phyloP scores from a whole-genome alignment of 2,113 vertebrate species.

The Nothobranchius kuhntae region DNA sequence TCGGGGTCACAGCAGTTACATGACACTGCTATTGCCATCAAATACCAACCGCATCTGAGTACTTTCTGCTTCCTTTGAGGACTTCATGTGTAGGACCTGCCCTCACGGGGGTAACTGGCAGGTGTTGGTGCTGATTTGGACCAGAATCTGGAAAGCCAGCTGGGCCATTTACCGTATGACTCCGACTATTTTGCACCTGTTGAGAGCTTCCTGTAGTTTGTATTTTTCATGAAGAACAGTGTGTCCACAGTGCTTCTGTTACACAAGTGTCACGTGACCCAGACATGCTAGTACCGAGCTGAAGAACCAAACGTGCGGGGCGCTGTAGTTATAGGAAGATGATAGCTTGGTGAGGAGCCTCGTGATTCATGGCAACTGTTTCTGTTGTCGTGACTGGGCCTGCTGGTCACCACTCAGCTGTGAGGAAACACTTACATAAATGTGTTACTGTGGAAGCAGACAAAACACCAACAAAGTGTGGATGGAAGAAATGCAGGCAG shows the following conservation, averaged over 20 bases:
- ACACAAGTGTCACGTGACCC: constrained; percentile 26
- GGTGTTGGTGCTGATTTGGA: constrained; percentile 30
- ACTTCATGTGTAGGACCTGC: constrained; percentile 10
- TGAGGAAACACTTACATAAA: constrained; percentile 50
- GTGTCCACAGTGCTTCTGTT: constrained; percentile 23
- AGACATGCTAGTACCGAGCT: constrained; percentile 17
- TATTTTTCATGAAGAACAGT: constrained; percentile 32
- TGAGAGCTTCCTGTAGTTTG: constrained; percentile 28
- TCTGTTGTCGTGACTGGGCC: constrained; percentile 53
- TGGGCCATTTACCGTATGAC: constrained; percentile 22
- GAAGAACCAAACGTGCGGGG: constrained; percentile 20
- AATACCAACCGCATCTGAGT: constrained; percentile 13
- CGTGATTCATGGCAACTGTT: constrained; percentile 32
- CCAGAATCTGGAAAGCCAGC: constrained; percentile 64
- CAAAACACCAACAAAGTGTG: constrained; percentile 21
- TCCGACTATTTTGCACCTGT: constrained; percentile 47
- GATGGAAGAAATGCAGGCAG: constrained; percentile 22
- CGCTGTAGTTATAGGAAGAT: constrained; percentile 30
- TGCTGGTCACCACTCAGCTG: constrained; percentile 31
- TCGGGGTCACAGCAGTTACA: constrained; percentile 26
- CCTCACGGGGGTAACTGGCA: constrained; percentile 40
- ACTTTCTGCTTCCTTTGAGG: constrained; percentile 36
- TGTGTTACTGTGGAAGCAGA: constrained; percentile 25
- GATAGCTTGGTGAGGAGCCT: constrained; percentile 11
- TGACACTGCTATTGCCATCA: neutral